Conservation (phyloP, 2,113 vertebrate species). For the Candoia aspera region DNA sequence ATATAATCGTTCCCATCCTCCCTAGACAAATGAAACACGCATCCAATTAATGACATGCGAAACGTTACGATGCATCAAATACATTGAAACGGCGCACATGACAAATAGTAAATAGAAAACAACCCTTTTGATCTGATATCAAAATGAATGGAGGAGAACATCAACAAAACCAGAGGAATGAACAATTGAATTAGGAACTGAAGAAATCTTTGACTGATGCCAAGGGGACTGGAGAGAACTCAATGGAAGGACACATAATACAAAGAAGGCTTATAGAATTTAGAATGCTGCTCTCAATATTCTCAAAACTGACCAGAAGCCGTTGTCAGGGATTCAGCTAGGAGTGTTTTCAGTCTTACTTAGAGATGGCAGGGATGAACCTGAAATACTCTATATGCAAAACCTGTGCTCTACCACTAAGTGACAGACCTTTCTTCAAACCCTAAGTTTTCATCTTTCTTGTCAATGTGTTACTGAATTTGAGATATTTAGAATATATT, state of each 20-base stretch:
- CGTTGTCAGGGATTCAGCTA: neutral
- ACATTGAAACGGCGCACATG: too few species aligned
- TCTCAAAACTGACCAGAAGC: neutral
- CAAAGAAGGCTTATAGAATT: neutral
- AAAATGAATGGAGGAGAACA: neutral
- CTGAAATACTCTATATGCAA: neutral
- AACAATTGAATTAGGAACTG: neutral
- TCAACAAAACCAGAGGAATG: neutral
- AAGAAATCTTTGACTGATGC: neutral
- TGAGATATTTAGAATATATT: neutral
- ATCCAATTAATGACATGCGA: too few species aligned
- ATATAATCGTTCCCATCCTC: too few species aligned
- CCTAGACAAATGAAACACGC: too few species aligned
- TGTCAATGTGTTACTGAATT: neutral
- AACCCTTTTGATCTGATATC: neutral
- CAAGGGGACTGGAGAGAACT: neutral
- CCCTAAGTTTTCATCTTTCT: neutral
- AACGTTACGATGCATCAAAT: too few species aligned
- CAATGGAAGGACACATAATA: neutral
- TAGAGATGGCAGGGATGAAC: neutral
- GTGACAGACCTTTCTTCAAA: too few species aligned
- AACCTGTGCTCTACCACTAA: neutral
- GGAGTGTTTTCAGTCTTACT: neutral
- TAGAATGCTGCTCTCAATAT: neutral
- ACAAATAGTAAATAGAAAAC: neutral